Percentiles rank a stretch among this genome's conserved stretches.
Evolutionary conservation across 2,113 vertebrate species (phyloP).

Genomic region (Dicrurus megarhynchus): DNA sequence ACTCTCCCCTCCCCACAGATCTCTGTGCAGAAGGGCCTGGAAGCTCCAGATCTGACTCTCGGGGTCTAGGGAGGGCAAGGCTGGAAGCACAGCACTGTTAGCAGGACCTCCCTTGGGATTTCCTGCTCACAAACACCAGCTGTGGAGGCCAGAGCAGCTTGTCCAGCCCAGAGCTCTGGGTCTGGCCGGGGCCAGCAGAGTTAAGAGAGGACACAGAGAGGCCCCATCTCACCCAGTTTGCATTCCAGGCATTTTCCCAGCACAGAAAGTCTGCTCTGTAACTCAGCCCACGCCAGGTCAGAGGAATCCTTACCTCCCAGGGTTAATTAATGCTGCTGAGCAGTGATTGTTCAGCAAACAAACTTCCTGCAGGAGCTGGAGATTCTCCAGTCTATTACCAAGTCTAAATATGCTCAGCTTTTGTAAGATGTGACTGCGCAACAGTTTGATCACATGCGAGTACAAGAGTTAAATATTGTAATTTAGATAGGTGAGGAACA

Average conservation of each 20-base stretch:
- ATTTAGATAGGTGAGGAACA: neutral
- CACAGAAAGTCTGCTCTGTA: neutral
- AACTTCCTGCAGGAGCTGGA: neutral
- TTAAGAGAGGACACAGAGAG: neutral
- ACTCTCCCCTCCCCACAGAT: neutral
- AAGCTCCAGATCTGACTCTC: neutral
- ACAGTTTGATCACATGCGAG: neutral
- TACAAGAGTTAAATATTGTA: neutral
- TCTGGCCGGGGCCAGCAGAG: neutral
- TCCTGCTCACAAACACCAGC: slow-evolving; percentile 30
- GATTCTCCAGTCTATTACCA: neutral
- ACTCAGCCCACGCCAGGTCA: neutral
- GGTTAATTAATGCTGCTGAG: neutral
- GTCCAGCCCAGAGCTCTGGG: neutral
- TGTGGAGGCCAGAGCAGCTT: neutral
- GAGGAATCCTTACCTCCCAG: neutral
- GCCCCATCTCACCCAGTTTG: accelerated
- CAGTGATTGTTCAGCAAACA: neutral
- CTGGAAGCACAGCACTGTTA: neutral
- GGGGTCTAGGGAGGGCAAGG: neutral
- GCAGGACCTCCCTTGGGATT: neutral
- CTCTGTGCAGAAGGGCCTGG: neutral
- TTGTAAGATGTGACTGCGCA: neutral
- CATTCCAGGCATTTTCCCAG: neutral
- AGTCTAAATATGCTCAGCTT: neutral